Evolutionary conservation across 2,797 vertebrate species (phyloP), one percentile per base, ranked within the genome.

Genomic region (Platalea minor): DNA sequence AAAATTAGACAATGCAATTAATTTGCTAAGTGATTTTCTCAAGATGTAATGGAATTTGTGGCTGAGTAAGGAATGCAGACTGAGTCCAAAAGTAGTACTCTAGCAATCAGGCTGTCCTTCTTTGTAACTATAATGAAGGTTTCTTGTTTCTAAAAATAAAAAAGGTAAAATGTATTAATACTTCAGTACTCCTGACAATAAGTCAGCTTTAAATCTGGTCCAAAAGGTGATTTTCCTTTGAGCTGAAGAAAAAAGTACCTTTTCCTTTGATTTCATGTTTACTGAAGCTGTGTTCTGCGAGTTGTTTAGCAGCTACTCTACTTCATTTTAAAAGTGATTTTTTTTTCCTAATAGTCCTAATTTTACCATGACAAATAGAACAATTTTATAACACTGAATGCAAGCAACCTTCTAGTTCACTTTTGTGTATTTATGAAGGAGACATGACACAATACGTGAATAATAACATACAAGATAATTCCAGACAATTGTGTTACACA

Each of bases 71-170:
- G 65, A 84, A 91, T 50, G 51, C 63, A 91, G 60, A 76, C 77
- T 20, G 29, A 82, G 61, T 93, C 46, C 88, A 90, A 90, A 96
- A 91, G 87, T 76, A 94, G 46, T 61, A 57, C 33, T 46, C 33
- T 43, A 79, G 82, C n/a, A 90, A 87, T 86, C 48, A 93, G 79
- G 77, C 54, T 10, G 3, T 73, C 61, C 54, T 89, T 91, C 54
- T 78, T 94, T 74, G 28, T 61, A 84, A 80, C 64, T 86, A 56
- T 67, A 91, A 95, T 59, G 41, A 91, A 86, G 43, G 35, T 61
- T 75, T 69, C 48, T 95, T 73, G 14, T 89, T 96, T 91, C 91
- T 93, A 87, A 96, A 93, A 88, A 82, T 82, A 84, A 70, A 64
- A 63, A 68, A 68, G 19, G 13, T 64, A 79, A 95, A 93, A 91